phyloP scores from a whole-genome alignment of 2,113 vertebrate species.

The Rhinopomastus cyanomelas region DNA sequence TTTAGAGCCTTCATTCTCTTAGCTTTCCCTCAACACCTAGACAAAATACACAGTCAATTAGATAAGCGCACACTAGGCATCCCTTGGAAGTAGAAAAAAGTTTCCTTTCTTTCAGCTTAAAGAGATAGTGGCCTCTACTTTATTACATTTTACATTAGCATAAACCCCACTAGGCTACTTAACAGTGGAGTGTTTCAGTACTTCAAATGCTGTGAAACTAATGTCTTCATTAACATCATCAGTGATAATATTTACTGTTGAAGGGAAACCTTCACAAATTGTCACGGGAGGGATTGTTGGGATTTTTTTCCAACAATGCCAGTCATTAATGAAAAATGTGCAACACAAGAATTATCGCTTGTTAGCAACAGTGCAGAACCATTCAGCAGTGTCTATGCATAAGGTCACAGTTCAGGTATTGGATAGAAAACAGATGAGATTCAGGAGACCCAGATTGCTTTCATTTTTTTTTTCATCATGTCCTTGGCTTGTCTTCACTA shows the following conservation, averaged over 20 bases:
- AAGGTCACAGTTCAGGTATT: neutral
- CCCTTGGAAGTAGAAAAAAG: constrained; percentile 40
- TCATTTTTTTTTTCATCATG: neutral
- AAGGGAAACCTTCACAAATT: constrained; percentile 36
- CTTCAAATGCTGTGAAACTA: constrained; percentile 25
- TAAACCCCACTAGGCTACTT: constrained; percentile 52
- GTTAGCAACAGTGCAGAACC: neutral
- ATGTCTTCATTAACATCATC: constrained; percentile 42
- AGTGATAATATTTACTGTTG: constrained; percentile 46
- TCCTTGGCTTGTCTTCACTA: constrained; percentile 37
- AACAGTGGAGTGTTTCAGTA: constrained; percentile 17
- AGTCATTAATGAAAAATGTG: constrained; percentile 23
- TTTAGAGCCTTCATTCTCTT: constrained; percentile 89
- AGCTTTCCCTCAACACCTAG: constrained; percentile 85
- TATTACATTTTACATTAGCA: constrained; percentile 38
- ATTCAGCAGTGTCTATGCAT: neutral
- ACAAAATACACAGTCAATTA: constrained; percentile 73
- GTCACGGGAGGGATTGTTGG: constrained; percentile 11
- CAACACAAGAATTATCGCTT: neutral
- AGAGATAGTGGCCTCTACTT: constrained; percentile 36
- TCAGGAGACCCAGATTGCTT: neutral
- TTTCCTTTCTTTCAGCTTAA: constrained; percentile 33
- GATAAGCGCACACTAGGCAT: constrained; percentile 64
- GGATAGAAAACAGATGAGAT: neutral
- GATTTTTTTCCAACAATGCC: neutral